phyloP scores from a whole-genome alignment of 2,113 vertebrate genomes.

The Ia io region DNA sequence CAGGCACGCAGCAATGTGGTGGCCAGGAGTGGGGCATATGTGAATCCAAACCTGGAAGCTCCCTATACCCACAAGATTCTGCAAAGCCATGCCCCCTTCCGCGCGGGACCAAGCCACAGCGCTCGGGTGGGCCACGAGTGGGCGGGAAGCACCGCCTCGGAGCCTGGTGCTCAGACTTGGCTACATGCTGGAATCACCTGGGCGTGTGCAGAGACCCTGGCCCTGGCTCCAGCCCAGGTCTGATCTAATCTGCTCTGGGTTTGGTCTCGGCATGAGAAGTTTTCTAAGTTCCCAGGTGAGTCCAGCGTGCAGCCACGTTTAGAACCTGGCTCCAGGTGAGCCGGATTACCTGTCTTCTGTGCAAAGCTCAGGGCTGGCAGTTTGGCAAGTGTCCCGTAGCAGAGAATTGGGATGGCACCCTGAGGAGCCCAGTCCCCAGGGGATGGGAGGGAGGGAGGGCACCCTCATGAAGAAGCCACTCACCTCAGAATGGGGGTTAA shows the following conservation, averaged over 20 bases:
- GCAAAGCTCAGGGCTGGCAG: neutral
- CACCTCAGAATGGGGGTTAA: neutral
- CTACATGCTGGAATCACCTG: neutral
- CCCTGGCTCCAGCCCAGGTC: neutral
- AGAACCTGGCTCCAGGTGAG: neutral
- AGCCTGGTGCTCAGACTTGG: neutral
- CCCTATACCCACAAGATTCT: neutral
- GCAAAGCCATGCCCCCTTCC: neutral
- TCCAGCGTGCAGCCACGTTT: neutral
- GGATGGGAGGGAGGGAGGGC: rapidly evolving
- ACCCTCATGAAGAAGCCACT: neutral
- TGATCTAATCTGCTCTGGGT: neutral
- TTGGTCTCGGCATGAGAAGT: neutral
- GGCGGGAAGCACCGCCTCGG: rapidly evolving
- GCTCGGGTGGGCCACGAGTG: neutral
- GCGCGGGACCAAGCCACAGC: neutral
- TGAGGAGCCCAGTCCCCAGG: neutral
- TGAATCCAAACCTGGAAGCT: neutral
- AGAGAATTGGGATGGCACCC: neutral
- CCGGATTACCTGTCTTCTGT: neutral
- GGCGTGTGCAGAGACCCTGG: neutral
- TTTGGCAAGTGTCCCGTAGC: neutral
- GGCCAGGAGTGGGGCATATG: neutral
- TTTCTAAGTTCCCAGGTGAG: neutral
- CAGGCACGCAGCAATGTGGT: neutral